Percentiles rank a stretch among this genome's conserved stretches.
Conservation (phyloP, 2,113 vertebrate species). For the Cyanoliseus patagonus region DNA sequence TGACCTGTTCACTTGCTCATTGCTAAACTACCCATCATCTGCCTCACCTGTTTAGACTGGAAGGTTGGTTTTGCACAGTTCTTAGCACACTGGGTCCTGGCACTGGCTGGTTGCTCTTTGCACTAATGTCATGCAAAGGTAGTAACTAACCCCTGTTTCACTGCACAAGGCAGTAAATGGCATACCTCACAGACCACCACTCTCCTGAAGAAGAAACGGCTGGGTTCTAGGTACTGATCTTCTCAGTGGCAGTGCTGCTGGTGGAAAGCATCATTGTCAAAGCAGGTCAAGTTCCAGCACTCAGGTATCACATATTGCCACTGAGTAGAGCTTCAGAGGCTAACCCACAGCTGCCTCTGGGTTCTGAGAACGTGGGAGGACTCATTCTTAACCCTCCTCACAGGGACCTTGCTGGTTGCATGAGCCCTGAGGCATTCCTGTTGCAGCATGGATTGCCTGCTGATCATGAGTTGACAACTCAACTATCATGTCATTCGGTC, state of each 20-base stretch:
- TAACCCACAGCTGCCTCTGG: not conserved
- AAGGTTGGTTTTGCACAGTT: not conserved
- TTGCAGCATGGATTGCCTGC: not conserved
- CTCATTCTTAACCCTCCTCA: not conserved
- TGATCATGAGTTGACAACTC: not conserved
- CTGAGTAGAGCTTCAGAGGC: not conserved
- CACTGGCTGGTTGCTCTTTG: not conserved
- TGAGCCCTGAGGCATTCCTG: not conserved
- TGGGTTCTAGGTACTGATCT: not conserved
- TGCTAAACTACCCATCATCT: not conserved
- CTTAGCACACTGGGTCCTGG: not conserved
- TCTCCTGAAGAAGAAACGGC: not conserved
- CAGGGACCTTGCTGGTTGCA: not conserved
- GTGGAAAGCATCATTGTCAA: not conserved
- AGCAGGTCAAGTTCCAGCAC: not conserved
- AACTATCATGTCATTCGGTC: not conserved
- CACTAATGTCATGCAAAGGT: not conserved
- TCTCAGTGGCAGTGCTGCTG: not conserved
- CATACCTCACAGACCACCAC: not conserved
- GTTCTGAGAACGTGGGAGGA: not conserved
- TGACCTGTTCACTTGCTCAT: not conserved
- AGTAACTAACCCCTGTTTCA: too few relatives aligned
- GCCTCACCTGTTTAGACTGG: not conserved
- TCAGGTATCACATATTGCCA: too few relatives aligned
- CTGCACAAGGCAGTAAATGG: not conserved